Evolutionary conservation across 2,797 vertebrate genomes (phyloP).

Genomic region (Squalus acanthias): DNA sequence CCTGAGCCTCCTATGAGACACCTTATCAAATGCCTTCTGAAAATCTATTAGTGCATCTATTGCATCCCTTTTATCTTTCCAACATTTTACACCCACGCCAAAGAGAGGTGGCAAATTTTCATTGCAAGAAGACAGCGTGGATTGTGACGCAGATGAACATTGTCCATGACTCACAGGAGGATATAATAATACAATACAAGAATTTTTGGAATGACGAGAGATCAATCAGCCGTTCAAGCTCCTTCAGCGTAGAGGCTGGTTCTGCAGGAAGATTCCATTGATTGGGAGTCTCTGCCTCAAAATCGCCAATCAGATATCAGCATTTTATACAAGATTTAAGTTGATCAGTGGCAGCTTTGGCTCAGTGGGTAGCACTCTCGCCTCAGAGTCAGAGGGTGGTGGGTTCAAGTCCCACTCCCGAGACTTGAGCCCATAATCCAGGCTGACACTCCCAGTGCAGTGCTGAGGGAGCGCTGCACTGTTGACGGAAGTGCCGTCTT

Average conservation of each 20-base stretch:
- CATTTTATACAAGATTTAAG: too few species aligned
- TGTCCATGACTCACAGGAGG: background rate
- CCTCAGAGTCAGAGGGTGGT: too few species aligned
- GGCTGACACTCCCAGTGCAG: too few species aligned
- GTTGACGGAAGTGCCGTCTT: too few species aligned
- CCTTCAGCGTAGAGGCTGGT: background rate
- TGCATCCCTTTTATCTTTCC: background rate
- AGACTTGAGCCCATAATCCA: too few species aligned
- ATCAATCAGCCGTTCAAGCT: too few species aligned
- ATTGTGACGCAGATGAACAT: background rate
- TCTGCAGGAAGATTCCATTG: background rate
- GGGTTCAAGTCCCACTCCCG: too few species aligned
- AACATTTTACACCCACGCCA: background rate
- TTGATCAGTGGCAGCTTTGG: too few species aligned
- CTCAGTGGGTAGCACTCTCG: too few species aligned
- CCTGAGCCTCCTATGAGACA: background rate
- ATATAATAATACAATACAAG: background rate
- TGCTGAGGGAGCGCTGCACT: too few species aligned
- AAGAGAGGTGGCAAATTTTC: background rate
- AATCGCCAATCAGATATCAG: too few species aligned
- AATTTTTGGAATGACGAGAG: background rate
- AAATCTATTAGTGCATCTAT: background rate
- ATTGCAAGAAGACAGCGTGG: background rate
- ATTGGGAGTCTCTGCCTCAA: too few species aligned
- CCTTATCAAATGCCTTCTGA: background rate